Evolutionary conservation across 37 sponge, comb jelly and placozoan species (phyloP).

Genomic region (Bolinopsis microptera): DNA sequence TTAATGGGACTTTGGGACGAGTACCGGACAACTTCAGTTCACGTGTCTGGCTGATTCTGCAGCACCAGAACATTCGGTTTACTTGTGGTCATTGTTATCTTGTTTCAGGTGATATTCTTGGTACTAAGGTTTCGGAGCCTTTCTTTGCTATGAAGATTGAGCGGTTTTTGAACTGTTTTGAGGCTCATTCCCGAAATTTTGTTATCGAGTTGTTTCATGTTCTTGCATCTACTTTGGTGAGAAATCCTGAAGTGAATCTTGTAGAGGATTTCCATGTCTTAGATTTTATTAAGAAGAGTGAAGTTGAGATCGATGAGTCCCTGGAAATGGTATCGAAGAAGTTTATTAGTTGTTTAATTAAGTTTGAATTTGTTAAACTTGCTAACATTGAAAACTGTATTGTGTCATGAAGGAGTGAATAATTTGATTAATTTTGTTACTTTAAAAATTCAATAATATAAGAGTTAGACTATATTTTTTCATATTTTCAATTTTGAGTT

Average conservation of each 20-base stretch:
- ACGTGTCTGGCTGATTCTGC: neutral
- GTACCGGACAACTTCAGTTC: neutral
- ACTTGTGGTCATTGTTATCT: neutral
- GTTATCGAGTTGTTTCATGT: conserved; percentile 16
- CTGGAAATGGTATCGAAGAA: neutral
- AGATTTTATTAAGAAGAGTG: conserved; percentile 1
- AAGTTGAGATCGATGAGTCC: neutral
- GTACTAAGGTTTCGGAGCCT: neutral
- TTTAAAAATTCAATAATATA: too few relatives aligned
- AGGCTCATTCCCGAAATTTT: neutral
- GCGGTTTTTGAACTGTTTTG: neutral
- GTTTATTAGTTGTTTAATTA: conserved; percentile 9
- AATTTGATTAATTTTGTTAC: too few relatives aligned
- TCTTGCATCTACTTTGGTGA: neutral
- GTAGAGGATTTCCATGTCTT: neutral
- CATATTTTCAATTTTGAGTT: too few relatives aligned
- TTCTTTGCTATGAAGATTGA: neutral
- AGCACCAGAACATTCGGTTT: conserved; percentile 4
- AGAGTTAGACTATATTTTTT: too few relatives aligned
- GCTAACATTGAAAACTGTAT: neutral
- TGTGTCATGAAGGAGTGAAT: conserved; percentile 16
- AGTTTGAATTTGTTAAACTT: neutral
- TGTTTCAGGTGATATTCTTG: too few relatives aligned
- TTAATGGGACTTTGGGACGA: neutral
- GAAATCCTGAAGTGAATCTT: neutral